These are phyloP conservation scores for Cosmia pyralina DNA, from an alignment of 2,888 invertebrate genomes.

Conservation along the genomic window DNA sequence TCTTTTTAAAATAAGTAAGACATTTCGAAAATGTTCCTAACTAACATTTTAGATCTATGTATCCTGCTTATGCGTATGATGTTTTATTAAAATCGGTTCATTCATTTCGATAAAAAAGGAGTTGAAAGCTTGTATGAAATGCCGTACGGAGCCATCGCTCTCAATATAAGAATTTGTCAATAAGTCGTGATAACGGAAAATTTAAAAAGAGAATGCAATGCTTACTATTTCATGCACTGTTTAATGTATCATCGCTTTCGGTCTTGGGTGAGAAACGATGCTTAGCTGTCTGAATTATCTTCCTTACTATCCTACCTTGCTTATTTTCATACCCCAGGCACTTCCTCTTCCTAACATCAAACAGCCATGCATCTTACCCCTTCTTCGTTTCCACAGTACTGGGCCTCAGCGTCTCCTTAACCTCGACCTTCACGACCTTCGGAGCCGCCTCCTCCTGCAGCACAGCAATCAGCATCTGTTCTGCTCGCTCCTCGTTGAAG, in stretches of 20 bases:
- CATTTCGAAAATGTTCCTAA: too few species aligned
- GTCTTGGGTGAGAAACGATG: background rate
- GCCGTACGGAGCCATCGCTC: too few species aligned
- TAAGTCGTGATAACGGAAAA: background rate
- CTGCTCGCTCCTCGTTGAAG: conserved; percentile 95
- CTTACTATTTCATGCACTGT: background rate
- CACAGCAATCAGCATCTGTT: conserved; percentile 94
- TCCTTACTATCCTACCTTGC: conserved; percentile 30
- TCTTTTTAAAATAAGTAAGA: too few species aligned
- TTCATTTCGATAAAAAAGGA: too few species aligned
- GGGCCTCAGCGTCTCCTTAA: conserved; percentile 70
- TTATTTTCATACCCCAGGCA: background rate
- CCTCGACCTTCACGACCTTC: conserved; percentile 68
- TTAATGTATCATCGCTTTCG: background rate
- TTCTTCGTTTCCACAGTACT: conserved; percentile 70
- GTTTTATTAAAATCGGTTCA: too few species aligned
- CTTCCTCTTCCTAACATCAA: conserved; percentile 38
- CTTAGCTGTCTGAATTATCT: background rate
- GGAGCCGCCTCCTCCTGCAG: conserved; percentile 90
- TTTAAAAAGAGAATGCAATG: background rate
- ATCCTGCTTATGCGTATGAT: too few species aligned
- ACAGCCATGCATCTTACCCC: conserved; percentile 75
- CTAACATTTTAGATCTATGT: too few species aligned
- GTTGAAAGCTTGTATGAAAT: too few species aligned
- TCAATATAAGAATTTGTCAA: background rate